phyloP scores from a whole-genome alignment of 1,140 invertebrate genomes.

The Laupala kohalensis region DNA sequence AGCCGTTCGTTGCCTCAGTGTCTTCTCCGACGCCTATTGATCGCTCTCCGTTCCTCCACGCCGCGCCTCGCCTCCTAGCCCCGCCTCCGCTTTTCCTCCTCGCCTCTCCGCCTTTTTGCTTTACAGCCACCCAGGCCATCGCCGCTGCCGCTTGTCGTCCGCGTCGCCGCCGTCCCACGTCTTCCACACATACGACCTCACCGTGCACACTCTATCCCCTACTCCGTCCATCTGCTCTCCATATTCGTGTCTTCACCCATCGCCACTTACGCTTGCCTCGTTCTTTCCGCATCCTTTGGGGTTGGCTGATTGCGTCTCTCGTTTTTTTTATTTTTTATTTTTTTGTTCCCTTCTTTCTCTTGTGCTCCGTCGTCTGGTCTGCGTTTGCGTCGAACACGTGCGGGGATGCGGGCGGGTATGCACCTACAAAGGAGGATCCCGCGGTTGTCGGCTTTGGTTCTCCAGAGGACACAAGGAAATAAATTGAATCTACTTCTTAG shows the following conservation, averaged over 20 bases:
- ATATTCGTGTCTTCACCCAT: neutral
- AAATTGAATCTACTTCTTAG: too few relatives aligned
- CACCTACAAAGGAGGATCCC: too few relatives aligned
- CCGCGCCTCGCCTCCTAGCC: neutral
- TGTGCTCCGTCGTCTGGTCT: neutral
- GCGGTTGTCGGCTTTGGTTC: too few relatives aligned
- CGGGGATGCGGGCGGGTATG: too few relatives aligned
- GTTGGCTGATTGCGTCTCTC: neutral
- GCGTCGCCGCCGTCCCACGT: neutral
- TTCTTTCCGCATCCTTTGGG: neutral
- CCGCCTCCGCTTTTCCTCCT: neutral
- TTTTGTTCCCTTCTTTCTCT: neutral
- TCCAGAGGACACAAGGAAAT: too few relatives aligned
- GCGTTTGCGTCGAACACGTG: neutral
- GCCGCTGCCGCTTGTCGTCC: too few relatives aligned
- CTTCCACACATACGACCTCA: neutral
- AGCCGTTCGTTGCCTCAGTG: too few relatives aligned
- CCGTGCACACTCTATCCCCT: neutral
- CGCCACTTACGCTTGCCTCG: neutral
- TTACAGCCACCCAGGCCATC: neutral
- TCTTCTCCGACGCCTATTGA: neutral
- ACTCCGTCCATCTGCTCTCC: neutral
- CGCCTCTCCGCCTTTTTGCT: neutral
- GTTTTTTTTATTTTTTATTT: neutral
- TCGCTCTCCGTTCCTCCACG: neutral